phyloP scores from a whole-genome alignment of 2,113 vertebrate genomes.

The Aviceda subcristata region DNA sequence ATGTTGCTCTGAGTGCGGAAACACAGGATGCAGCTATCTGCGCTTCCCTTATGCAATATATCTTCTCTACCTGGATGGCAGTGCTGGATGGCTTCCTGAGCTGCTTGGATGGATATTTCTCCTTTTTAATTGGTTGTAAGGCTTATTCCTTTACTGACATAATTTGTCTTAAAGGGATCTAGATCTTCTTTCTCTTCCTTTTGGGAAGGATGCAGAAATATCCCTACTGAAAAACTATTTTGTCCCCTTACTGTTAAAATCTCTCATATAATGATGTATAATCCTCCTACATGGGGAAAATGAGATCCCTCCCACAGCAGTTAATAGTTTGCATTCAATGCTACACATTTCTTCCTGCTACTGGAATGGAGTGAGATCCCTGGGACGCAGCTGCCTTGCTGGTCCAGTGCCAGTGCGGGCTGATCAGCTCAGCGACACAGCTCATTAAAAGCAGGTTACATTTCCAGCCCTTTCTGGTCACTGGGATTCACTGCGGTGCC shows the following conservation, averaged over 20 bases:
- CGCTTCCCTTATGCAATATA: neutral
- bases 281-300: neutral
- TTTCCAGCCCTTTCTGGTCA: neutral
- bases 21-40: neutral
- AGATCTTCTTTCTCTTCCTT: neutral
- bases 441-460: neutral
- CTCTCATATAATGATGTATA: neutral
- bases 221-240: neutral
- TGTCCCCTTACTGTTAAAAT: neutral
- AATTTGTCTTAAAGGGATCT: neutral
- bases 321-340: neutral
- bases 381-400: neutral
- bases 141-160: neutral
- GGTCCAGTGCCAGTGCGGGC: rapidly evolving
- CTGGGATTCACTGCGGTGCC: neutral
- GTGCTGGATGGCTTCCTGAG: neutral
- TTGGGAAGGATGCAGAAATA: neutral
- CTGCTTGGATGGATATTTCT: neutral
- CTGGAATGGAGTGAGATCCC: neutral
- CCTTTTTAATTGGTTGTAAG: neutral
- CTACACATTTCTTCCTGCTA: neutral
- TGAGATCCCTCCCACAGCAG: neutral
- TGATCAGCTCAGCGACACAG: neutral
- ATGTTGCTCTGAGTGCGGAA: neutral
- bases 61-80: neutral